Conservation (phyloP, 2,888 invertebrate species). For the Chirona hameri region DNA sequence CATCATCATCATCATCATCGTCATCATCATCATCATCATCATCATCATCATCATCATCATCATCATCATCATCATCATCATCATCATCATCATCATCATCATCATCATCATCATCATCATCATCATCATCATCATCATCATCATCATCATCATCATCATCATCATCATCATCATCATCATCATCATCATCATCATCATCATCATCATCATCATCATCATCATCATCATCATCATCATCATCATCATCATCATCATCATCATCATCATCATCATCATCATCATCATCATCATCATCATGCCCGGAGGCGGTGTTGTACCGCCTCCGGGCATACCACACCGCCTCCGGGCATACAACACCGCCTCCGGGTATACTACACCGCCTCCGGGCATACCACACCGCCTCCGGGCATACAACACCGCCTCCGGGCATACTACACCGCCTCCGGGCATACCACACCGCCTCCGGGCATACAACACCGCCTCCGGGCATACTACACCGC, state of each 20-base stretch:
- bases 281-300: conserved; percentile 22
- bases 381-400: too few relatives aligned
- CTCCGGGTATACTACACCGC: too few relatives aligned
- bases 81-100: conserved; percentile 9
- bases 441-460: too few relatives aligned
- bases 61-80: conserved; percentile 29
- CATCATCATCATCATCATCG: conserved; percentile 1
- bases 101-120: conserved; percentile 32
- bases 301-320: too few relatives aligned
- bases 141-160: conserved; percentile 10
- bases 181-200: background rate
- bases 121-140: background rate
- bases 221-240: conserved; percentile 22
- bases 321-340: too few relatives aligned
- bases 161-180: conserved; percentile 31
- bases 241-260: conserved; percentile 22
- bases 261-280: conserved; percentile 22
- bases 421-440: too few relatives aligned
- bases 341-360: too few relatives aligned
- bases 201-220: background rate
- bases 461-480: too few relatives aligned
- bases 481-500: too few relatives aligned
- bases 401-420: too few relatives aligned
- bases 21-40: conserved; percentile 31
- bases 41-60: conserved; percentile 29